Percentiles rank a stretch among this genome's conserved stretches.
Evolutionary conservation across 2,797 vertebrate species (phyloP).

Genomic region (Prunella strophiata): DNA sequence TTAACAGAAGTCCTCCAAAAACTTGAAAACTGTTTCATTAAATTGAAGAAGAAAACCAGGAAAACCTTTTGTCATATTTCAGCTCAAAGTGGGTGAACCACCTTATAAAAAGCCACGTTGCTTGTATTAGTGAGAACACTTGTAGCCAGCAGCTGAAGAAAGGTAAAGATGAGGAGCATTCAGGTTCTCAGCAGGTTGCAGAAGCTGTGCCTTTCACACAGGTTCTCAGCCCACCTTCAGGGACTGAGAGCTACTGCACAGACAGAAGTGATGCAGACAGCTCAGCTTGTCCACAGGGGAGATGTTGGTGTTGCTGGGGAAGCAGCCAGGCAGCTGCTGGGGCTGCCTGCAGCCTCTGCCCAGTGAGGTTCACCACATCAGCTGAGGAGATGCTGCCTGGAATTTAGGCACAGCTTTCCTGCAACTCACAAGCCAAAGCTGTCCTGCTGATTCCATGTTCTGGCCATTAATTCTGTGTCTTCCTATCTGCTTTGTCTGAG

Average conservation of each 20-base stretch:
- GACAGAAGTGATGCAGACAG: not conserved
- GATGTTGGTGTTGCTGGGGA: not conserved
- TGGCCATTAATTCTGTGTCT: not conserved
- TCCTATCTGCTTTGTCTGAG: not conserved
- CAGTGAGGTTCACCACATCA: not conserved
- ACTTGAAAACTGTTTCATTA: not conserved
- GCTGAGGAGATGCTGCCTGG: not conserved
- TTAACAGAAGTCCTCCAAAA: not conserved
- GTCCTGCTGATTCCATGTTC: not conserved
- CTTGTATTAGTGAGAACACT: not conserved
- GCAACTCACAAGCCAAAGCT: not conserved
- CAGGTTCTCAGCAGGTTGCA: not conserved
- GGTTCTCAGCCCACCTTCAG: not conserved
- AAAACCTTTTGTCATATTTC: not conserved
- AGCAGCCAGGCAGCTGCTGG: not conserved
- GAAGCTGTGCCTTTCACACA: rapidly evolving
- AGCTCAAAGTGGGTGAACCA: not conserved
- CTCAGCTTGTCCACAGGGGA: rapidly evolving
- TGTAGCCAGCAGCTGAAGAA: not conserved
- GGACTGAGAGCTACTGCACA: rapidly evolving
- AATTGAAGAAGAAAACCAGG: not conserved
- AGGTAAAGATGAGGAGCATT: not conserved
- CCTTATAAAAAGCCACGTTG: rapidly evolving
- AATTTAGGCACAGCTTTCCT: not conserved
- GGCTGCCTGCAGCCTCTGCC: not conserved